phyloP scores from a whole-genome alignment of 2,888 invertebrate genomes.

The Microlaimidae sp. region DNA sequence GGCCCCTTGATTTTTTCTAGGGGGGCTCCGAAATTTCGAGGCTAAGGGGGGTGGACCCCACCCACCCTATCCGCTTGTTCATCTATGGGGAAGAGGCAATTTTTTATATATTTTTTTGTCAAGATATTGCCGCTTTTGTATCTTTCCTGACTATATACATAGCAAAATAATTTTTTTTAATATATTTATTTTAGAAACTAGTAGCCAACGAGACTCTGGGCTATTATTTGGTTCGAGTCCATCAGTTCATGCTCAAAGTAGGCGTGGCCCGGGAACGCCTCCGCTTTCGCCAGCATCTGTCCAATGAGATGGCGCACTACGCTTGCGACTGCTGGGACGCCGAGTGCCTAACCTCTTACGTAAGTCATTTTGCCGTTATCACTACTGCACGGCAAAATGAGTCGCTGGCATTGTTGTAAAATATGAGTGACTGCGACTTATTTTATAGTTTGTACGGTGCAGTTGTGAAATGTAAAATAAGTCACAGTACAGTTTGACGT shows the following conservation, averaged over 20 bases:
- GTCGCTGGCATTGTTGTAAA: background rate
- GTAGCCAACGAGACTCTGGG: slow-evolving; percentile 93
- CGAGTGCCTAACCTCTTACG: slow-evolving; percentile 84
- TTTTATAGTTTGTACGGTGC: background rate
- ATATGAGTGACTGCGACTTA: too few relatives aligned
- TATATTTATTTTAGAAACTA: slow-evolving; percentile 48
- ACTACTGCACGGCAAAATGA: background rate
- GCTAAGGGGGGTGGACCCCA: too few relatives aligned
- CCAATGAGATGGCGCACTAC: slow-evolving; percentile 99
- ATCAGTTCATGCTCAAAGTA: slow-evolving; percentile 62
- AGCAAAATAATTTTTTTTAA: too few relatives aligned
- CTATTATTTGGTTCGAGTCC: slow-evolving; percentile 90
- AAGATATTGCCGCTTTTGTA: too few relatives aligned
- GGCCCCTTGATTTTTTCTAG: too few relatives aligned
- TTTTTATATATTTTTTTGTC: too few relatives aligned
- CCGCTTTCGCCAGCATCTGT: slow-evolving; percentile 92
- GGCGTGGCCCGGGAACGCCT: slow-evolving; percentile 69
- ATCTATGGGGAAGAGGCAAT: too few relatives aligned
- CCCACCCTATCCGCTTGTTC: too few relatives aligned
- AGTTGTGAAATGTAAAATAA: background rate
- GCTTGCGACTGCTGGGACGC: slow-evolving; percentile 99
- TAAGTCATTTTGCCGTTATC: too few relatives aligned
- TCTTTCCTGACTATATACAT: too few relatives aligned
- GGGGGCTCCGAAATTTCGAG: too few relatives aligned
- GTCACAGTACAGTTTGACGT: background rate